A percentile compares a stretch with the other conserved stretches of the same genome.
Evolutionary conservation across 30 jellyfish, hydroid and myxozoan species (phyloP).

Genomic region (Pseudorhiza aurosa): DNA sequence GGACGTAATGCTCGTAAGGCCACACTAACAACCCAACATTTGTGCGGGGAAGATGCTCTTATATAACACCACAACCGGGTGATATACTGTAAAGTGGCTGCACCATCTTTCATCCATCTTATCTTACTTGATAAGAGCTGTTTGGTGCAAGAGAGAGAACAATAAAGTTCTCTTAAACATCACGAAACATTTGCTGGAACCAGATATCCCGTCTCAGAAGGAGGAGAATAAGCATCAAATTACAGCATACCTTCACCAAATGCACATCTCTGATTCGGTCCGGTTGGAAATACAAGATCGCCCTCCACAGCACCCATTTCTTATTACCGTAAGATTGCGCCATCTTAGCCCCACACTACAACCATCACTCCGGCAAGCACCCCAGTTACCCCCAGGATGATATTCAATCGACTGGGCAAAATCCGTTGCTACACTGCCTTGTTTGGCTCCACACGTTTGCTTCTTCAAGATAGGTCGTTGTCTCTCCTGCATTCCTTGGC

Average conservation of each 20-base stretch:
- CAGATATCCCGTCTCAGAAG: too few species aligned
- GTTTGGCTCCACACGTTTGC: conserved; percentile 24
- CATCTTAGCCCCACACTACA: conserved; percentile 28
- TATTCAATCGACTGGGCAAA: conserved; percentile 38
- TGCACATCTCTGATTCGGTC: conserved; percentile 23
- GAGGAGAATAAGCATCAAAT: too few species aligned
- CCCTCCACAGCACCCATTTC: conserved; percentile 39
- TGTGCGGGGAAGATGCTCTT: too few species aligned
- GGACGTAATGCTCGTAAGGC: too few species aligned
- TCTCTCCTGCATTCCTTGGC: conserved; percentile 16
- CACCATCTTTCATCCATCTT: too few species aligned
- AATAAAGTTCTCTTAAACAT: too few species aligned
- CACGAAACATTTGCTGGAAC: too few species aligned
- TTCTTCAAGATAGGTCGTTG: conserved; percentile 12
- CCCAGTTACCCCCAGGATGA: conserved; percentile 43
- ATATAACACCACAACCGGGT: too few species aligned
- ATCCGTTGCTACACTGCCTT: background rate
- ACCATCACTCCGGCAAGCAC: conserved; percentile 23
- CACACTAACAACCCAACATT: too few species aligned
- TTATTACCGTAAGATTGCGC: conserved; percentile 14
- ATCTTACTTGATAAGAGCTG: too few species aligned
- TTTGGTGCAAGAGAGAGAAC: too few species aligned
- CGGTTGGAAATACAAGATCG: conserved; percentile 21
- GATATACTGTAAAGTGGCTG: too few species aligned
- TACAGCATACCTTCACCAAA: conserved; percentile 51